Conservation (phyloP, 1,140 invertebrate genomes). For the Drosophila watanabei region DNA sequence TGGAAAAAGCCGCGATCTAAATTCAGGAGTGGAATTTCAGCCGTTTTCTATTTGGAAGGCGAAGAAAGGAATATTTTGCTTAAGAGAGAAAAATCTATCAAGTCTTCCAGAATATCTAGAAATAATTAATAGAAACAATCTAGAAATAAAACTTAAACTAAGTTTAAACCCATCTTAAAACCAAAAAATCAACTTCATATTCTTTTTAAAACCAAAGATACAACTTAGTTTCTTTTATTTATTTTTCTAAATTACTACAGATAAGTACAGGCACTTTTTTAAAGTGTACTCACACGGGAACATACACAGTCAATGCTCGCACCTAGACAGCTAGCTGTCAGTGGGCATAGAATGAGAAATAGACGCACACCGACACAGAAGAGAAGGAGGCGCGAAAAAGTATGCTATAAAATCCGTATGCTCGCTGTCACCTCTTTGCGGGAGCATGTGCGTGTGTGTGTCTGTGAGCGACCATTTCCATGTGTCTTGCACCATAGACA, state of each 20-base stretch:
- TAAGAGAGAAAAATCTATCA: neutral
- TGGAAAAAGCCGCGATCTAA: conserved; percentile 8
- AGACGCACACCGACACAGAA: conserved; percentile 5
- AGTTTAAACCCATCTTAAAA: neutral
- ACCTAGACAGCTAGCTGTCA: conserved; percentile 37
- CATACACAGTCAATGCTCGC: conserved; percentile 25
- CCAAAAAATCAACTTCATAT: neutral
- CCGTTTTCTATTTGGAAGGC: neutral
- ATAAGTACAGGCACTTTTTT: neutral
- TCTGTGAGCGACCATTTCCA: conserved; percentile 2
- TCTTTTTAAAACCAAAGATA: no score
- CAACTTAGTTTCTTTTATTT: neutral
- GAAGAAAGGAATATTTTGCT: no score
- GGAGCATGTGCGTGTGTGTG: conserved; percentile 3
- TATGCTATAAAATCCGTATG: conserved; percentile 72
- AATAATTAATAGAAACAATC: no score
- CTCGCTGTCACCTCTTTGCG: conserved; percentile 27
- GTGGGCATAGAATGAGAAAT: conserved; percentile 40
- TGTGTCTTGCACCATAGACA: conserved; percentile 42
- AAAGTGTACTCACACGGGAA: conserved; percentile 23
- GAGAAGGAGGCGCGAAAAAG: conserved; percentile 59
- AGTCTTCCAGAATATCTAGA: no score
- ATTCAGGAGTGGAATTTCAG: neutral
- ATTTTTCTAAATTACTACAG: neutral
- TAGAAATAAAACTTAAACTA: neutral